Evolutionary conservation across 2,888 invertebrate genomes (phyloP).

Genomic region (Scaptomyza flava): DNA sequence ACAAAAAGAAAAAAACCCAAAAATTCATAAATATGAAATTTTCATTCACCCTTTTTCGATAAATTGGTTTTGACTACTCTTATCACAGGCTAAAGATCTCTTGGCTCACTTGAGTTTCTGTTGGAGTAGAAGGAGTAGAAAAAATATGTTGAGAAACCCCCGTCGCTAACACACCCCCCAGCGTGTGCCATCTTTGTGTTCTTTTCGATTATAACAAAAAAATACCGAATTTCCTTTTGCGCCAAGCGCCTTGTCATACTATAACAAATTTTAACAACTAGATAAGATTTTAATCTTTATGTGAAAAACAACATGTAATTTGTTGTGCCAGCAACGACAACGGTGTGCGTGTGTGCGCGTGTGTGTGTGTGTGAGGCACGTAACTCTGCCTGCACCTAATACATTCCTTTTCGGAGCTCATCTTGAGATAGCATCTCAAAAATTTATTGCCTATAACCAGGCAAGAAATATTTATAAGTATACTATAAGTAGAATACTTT

Average conservation of each 20-base stretch:
- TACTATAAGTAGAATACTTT: constrained; percentile 73
- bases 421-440: constrained; percentile 79
- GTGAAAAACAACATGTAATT: constrained; percentile 83
- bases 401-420: constrained; percentile 51
- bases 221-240: constrained; percentile 67
- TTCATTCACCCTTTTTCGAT: constrained; percentile 62
- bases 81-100: constrained; percentile 59
- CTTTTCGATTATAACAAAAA: constrained; percentile 55
- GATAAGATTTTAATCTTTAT: constrained; percentile 83
- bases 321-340: constrained; percentile 57
- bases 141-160: background rate
- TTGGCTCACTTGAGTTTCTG: constrained; percentile 14
- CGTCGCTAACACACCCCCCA: constrained; percentile 76
- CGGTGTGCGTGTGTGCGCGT: constrained; percentile 23
- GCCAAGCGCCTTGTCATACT: constrained; percentile 70
- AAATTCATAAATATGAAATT: constrained; percentile 63
- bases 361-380: constrained; percentile 40
- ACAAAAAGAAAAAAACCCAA: constrained; percentile 48
- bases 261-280: constrained; percentile 75
- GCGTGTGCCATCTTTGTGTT: constrained; percentile 77
- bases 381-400: constrained; percentile 26
- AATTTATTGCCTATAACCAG: constrained; percentile 79
- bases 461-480: constrained; percentile 46
- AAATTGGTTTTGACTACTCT: constrained; percentile 27
- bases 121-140: background rate